These are phyloP conservation scores for Myotis pilosus DNA, from an alignment of 2,797 vertebrate species.

Conservation along the genomic window DNA sequence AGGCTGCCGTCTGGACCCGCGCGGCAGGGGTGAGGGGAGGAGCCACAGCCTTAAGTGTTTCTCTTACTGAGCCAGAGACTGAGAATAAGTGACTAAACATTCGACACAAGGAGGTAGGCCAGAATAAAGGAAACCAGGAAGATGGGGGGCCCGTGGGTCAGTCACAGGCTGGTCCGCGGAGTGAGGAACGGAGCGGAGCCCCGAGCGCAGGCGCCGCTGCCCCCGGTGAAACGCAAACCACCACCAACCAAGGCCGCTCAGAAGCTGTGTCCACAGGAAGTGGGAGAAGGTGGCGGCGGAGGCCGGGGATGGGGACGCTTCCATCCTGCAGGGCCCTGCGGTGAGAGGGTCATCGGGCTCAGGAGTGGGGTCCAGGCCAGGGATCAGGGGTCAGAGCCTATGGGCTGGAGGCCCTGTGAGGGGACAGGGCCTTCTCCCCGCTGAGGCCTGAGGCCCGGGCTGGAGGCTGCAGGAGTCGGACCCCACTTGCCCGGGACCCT, in stretches of 20 bases:
- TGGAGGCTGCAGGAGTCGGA: not conserved
- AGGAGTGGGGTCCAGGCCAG: not conserved
- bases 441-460: not conserved
- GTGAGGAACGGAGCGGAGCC: constrained; percentile 21
- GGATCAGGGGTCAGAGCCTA: not conserved
- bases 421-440: not conserved
- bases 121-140: constrained; percentile 54
- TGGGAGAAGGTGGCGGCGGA: not conserved
- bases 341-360: fast-evolving
- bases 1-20: not conserved
- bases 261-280: too few relatives aligned
- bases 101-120: constrained; percentile 56
- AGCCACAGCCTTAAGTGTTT: constrained; percentile 63
- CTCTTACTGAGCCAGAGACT: constrained; percentile 61
- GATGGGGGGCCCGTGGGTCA: constrained; percentile 37
- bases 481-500: not conserved
- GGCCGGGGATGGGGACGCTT: fast-evolving
- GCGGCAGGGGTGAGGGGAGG: not conserved
- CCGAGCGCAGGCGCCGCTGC: too few relatives aligned
- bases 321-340: fast-evolving
- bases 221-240: too few relatives aligned
- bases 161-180: constrained; percentile 35
- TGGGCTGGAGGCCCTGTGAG: too few relatives aligned
- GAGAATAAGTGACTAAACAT: constrained; percentile 59
- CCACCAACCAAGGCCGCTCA: too few relatives aligned